These are phyloP conservation scores for Bucco capensis DNA, from an alignment of 2,113 vertebrate species.

Conservation along the genomic window DNA sequence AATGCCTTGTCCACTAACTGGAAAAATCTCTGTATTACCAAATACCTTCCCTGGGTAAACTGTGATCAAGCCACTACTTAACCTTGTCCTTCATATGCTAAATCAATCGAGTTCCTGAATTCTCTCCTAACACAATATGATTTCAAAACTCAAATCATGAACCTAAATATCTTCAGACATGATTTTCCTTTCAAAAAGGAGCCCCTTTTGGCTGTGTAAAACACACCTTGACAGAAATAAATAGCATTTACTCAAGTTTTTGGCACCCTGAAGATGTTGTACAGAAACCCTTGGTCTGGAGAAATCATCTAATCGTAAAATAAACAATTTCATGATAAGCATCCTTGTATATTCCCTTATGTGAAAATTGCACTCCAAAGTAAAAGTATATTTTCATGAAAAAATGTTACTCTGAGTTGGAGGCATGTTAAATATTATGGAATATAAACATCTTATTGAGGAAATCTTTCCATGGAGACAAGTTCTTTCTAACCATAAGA, in stretches of 20 bases:
- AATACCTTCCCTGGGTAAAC: neutral
- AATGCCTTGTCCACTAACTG: neutral
- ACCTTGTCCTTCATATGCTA: neutral
- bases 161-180: neutral
- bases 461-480: neutral
- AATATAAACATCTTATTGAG: conserved; percentile 25
- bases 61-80: neutral
- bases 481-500: neutral
- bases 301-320: neutral
- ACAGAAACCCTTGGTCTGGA: neutral
- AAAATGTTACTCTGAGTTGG: neutral
- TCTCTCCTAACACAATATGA: neutral
- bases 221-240: neutral
- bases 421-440: neutral
- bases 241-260: neutral
- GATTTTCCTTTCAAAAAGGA: neutral
- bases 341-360: neutral
- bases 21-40: neutral
- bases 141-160: neutral
- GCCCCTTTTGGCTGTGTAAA: neutral
- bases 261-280: neutral
- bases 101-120: neutral
- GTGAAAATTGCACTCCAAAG: neutral
- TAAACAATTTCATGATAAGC: conserved; percentile 7
- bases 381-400: neutral